phyloP scores from a whole-genome alignment of 2,797 vertebrate genomes.

The Eurystomus glaucurus region DNA sequence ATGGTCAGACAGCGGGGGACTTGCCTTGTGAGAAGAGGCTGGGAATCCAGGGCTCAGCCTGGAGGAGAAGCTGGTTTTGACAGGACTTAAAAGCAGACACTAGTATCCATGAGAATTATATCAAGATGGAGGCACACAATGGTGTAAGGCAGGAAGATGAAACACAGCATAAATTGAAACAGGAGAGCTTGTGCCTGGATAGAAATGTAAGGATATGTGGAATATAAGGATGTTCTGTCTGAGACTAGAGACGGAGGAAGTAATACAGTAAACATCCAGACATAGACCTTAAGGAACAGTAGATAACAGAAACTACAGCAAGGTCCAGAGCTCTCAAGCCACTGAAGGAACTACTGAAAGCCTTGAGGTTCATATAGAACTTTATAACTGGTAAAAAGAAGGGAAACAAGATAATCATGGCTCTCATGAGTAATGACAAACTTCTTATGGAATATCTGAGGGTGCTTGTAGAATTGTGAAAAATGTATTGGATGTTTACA shows the following conservation, averaged over 20 bases:
- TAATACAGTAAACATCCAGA: not conserved
- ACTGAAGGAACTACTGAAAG: not conserved
- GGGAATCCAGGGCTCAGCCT: not conserved
- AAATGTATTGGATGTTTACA: rapidly evolving
- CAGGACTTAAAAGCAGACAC: not conserved
- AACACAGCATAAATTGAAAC: not conserved
- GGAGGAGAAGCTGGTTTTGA: not conserved
- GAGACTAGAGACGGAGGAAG: not conserved
- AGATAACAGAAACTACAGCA: not conserved
- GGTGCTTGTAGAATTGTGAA: not conserved
- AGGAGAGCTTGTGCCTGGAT: not conserved
- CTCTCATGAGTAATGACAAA: not conserved
- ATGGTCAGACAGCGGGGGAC: not conserved
- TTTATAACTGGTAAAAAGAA: not conserved
- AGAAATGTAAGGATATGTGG: not conserved
- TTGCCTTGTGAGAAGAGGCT: not conserved
- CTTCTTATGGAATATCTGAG: not conserved
- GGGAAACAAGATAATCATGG: not conserved
- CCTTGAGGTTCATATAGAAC: not conserved
- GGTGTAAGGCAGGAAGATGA: not conserved
- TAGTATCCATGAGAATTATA: not conserved
- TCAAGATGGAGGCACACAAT: not conserved
- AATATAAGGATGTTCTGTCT: not conserved
- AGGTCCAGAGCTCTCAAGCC: not conserved
- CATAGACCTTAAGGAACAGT: not conserved